Conservation (phyloP, 2,113 vertebrate genomes). For the Gadus macrocephalus region DNA sequence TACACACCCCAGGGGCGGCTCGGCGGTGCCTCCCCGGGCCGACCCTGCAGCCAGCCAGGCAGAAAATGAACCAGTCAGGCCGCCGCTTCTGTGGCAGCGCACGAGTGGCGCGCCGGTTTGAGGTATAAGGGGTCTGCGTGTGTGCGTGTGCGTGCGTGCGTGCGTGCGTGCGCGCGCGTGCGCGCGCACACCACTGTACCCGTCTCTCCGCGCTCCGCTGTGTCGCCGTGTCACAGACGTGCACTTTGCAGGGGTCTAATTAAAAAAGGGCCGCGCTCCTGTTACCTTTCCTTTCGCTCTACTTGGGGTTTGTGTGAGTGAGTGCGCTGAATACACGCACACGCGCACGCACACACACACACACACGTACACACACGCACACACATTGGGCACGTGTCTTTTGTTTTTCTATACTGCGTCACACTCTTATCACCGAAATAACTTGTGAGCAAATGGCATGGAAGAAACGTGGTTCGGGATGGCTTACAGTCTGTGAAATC, state of each 20-base stretch:
- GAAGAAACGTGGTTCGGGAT: no score
- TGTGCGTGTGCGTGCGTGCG: slow-evolving; percentile 7
- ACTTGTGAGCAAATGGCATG: slow-evolving; percentile 8
- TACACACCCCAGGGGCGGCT: slow-evolving; percentile 31
- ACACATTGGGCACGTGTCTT: not conserved
- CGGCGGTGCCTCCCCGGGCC: slow-evolving; percentile 44
- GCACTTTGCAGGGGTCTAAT: slow-evolving; percentile 63
- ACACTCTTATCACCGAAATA: slow-evolving; percentile 26
- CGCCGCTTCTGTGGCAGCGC: slow-evolving; percentile 18
- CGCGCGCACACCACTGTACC: slow-evolving; percentile 31
- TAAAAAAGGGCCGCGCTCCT: slow-evolving; percentile 57
- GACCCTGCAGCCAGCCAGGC: slow-evolving; percentile 39
- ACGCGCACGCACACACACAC: no score
- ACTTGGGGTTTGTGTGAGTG: slow-evolving; percentile 10
- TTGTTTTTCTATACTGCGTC: slow-evolving; percentile 31
- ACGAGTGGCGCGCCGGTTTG: not conserved
- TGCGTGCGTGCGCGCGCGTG: slow-evolving; percentile 1
- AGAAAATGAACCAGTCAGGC: slow-evolving; percentile 54
- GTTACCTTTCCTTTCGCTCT: slow-evolving; percentile 30
- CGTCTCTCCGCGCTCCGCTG: slow-evolving; percentile 30
- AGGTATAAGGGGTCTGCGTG: slow-evolving; percentile 14
- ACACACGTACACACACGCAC: no score
- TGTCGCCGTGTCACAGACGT: slow-evolving; percentile 57
- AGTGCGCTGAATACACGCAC: not conserved
- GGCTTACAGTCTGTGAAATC: no score